These are phyloP conservation scores for Manis javanica DNA, from an alignment of 2,797 vertebrate genomes.

Conservation along the genomic window DNA sequence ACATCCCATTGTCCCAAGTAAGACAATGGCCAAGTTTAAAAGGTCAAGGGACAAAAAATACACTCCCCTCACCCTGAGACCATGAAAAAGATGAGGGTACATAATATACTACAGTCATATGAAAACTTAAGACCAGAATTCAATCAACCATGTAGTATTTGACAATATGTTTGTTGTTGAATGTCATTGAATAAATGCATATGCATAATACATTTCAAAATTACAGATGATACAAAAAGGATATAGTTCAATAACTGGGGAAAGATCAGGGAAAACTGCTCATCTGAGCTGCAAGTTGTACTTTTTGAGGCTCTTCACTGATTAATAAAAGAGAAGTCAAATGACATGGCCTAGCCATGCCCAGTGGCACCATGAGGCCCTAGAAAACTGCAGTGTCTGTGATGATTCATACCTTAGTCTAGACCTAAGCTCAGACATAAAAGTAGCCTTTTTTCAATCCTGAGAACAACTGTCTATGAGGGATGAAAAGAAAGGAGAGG, in stretches of 20 bases:
- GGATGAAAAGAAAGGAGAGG: background rate
- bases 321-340: conserved; percentile 23
- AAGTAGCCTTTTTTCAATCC: background rate
- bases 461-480: background rate
- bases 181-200: background rate
- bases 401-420: conserved; percentile 35
- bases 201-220: background rate
- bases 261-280: background rate
- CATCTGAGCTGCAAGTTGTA: background rate
- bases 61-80: background rate
- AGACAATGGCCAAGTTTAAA: background rate
- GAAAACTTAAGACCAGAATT: background rate
- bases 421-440: background rate
- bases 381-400: background rate
- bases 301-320: background rate
- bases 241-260: background rate
- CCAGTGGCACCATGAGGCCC: background rate
- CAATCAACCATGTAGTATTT: background rate
- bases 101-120: background rate
- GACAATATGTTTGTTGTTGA: background rate
- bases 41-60: background rate
- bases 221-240: background rate
- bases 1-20: background rate
- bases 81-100: background rate
- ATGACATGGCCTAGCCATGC: background rate